A percentile compares a stretch with the other conserved stretches of the same genome.
These are phyloP conservation scores for Herminia tarsipennalis DNA, from an alignment of 2,888 invertebrate species.

Conservation along the genomic window DNA sequence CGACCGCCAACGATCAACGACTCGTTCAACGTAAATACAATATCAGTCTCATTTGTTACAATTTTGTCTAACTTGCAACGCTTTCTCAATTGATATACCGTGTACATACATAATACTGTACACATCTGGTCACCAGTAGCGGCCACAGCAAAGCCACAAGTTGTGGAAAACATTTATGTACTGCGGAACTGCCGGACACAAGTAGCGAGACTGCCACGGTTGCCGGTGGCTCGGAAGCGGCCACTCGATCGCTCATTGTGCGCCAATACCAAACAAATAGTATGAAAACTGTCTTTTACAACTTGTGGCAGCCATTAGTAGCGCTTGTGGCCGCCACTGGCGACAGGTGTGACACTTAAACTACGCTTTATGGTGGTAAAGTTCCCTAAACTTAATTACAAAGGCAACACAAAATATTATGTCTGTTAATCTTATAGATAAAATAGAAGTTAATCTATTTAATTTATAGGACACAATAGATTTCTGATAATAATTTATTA, in stretches of 20 bases:
- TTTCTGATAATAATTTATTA: slow-evolving; percentile 27
- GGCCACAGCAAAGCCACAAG: no score
- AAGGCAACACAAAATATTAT: slow-evolving; percentile 43
- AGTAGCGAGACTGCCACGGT: no score
- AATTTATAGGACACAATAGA: slow-evolving; percentile 29
- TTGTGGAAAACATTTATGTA: no score
- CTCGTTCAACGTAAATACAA: slow-evolving; percentile 65
- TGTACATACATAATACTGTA: slow-evolving; percentile 18
- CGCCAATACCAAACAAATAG: no score
- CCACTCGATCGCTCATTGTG: no score
- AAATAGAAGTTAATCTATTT: slow-evolving; percentile 27
- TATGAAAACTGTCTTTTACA: no score
- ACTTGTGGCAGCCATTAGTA: no score
- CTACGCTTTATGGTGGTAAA: slow-evolving; percentile 23
- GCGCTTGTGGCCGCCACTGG: no score
- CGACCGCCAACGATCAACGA: slow-evolving; percentile 44
- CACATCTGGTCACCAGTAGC: no score
- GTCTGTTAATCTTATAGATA: slow-evolving; percentile 23
- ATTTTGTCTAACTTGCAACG: slow-evolving; percentile 53
- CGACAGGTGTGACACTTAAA: no score
- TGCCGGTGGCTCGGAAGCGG: no score
- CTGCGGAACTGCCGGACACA: no score
- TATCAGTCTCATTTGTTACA: slow-evolving; percentile 74
- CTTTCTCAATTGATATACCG: slow-evolving; percentile 28
- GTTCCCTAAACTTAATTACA: slow-evolving; percentile 51